A percentile compares a stretch with the other conserved stretches of the same genome.
phyloP scores from a whole-genome alignment of 2,797 vertebrate genomes.

The Momotus momota region DNA sequence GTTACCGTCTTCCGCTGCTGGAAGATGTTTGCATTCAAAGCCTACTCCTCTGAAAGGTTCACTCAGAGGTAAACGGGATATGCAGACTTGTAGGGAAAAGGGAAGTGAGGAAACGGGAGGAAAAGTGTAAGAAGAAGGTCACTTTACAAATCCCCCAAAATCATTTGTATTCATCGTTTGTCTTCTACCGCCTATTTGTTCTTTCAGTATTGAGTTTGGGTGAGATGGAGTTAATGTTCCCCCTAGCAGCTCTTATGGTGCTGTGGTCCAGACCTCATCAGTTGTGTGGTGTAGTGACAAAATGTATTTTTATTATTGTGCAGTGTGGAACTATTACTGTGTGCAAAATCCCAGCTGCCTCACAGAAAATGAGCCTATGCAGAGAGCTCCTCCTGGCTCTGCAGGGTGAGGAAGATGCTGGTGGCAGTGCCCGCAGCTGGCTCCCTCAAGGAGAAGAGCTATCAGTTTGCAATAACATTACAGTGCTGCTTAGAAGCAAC shows the following conservation, averaged over 20 bases:
- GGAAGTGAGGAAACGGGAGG: neutral
- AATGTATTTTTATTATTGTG: neutral
- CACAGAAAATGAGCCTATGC: neutral
- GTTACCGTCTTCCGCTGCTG: neutral
- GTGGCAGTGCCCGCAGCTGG: neutral
- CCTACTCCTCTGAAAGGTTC: neutral
- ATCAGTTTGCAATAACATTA: neutral
- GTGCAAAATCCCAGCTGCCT: constrained; percentile 7
- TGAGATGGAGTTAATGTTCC: no score
- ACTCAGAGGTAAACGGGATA: neutral
- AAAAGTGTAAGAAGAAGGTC: neutral
- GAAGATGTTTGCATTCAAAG: neutral
- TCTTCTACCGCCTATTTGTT: neutral
- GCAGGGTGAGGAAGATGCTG: neutral
- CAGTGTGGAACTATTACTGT: neutral
- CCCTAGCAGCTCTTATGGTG: no score
- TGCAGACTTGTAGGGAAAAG: neutral
- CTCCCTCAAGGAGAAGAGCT: neutral
- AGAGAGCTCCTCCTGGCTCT: neutral
- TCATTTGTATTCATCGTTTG: neutral
- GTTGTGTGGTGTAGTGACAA: neutral
- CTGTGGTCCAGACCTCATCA: neutral
- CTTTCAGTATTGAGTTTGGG: neutral
- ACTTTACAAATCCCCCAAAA: neutral
- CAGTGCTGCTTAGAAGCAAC: neutral